Evolutionary conservation across 2,888 invertebrate genomes (phyloP), one percentile per base, ranked within the genome.

Genomic region (Pristionchus entomophagus): DNA sequence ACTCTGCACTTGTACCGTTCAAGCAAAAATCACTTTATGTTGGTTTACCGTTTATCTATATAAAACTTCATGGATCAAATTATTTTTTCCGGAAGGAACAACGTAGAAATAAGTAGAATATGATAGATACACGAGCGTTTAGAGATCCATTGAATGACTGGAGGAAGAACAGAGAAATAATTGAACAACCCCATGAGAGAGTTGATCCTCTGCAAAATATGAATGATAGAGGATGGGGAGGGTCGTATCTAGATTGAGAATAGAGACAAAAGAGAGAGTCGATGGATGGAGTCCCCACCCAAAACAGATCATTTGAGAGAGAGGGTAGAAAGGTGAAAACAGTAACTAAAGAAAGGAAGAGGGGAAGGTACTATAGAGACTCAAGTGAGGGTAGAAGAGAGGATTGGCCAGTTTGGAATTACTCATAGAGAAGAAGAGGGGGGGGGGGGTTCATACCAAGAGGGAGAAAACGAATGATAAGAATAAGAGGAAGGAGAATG

Each of bases 321-420:
- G 32, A 26, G 77, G 49, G 29, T n/a, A 19, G 35, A 77, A 45
- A 41, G n/a, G 49, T 80, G 78, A 53, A 80, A 80, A 80, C n/a
- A 80, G 51, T 51, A 80, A 49, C 29, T 80, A 51, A 51, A 78
- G 49, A 78, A n/a, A 78, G 78, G 78, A 80, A 29, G 78, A 77
- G 32, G 49, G 78, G 26, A 80, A n/a, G 35, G 78, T 80, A 80
- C 73, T 73, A 41, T 41, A 35, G 19, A 73, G 73, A 73, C 41
- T 73, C 73, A 41, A 73, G 73, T n/a, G 78, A 49, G 22, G 26
- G 22, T 5, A 32, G 77, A 77, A 45, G 45, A 14, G 38, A n/a
- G 32, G 78, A 80, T 80, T 12, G 78, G 78, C 78, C 35, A 32
- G 78, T 80, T 80, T 29, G 19, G 51, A 80, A 49, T 80, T 80